Conservation (phyloP, 2,888 invertebrate species). For the Willowsia nigromaculata region DNA sequence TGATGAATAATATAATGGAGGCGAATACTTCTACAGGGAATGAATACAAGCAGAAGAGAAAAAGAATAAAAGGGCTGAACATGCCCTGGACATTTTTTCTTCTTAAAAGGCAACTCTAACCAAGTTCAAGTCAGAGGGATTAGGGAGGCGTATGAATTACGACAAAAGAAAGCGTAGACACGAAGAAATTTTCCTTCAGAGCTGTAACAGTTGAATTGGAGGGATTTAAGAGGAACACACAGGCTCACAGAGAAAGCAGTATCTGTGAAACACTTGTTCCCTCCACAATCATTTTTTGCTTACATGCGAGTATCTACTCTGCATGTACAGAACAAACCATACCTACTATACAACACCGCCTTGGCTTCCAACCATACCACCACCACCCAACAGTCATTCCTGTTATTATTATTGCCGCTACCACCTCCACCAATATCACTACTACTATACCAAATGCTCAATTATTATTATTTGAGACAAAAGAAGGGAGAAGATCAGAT, state of each 20-base stretch:
- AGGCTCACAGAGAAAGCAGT: slow-evolving; percentile 51
- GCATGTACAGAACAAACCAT: not conserved
- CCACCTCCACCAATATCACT: not conserved
- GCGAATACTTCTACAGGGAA: not conserved
- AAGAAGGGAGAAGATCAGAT: slow-evolving; percentile 59
- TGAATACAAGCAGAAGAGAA: not conserved
- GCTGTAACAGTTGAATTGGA: slow-evolving; percentile 53
- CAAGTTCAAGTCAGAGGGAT: slow-evolving; percentile 62
- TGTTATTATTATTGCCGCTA: not conserved
- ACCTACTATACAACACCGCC: not conserved
- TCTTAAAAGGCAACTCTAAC: slow-evolving; percentile 42
- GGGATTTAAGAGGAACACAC: slow-evolving; percentile 56
- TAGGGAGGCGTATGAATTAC: slow-evolving; percentile 63
- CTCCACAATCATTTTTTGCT: not conserved
- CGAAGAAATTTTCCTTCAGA: slow-evolving; percentile 44
- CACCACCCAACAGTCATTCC: not conserved
- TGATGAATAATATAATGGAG: slow-evolving; percentile 62
- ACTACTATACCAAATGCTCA: slow-evolving; percentile 9
- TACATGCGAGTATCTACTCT: not conserved
- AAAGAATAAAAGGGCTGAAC: not conserved
- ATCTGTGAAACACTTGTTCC: slow-evolving; percentile 57
- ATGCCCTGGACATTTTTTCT: slow-evolving; percentile 51
- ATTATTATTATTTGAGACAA: slow-evolving; percentile 70
- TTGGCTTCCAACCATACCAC: not conserved
- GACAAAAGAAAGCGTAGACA: slow-evolving; percentile 57